phyloP scores from a whole-genome alignment of 2,888 invertebrate species.

The Anarsia innoxiella region DNA sequence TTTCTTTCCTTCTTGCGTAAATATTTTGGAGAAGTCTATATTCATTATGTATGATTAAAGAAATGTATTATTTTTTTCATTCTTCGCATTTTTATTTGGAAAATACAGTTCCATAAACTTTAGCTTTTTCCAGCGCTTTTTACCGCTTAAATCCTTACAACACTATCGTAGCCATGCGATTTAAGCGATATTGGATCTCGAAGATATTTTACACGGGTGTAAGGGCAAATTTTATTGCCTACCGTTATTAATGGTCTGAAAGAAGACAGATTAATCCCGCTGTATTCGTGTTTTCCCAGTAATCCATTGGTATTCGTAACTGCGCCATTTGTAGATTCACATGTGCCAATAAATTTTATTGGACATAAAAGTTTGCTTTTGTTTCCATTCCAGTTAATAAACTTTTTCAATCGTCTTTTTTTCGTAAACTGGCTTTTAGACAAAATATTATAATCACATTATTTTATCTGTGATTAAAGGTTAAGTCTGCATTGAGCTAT shows the following conservation, averaged over 20 bases:
- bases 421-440: too few species aligned
- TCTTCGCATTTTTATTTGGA: too few species aligned
- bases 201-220: constrained; percentile 39
- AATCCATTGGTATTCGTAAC: constrained; percentile 1
- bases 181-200: constrained; percentile 50
- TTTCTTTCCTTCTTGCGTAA: background rate
- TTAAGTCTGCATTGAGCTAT: too few species aligned
- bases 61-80: background rate
- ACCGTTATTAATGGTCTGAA: constrained; percentile 38
- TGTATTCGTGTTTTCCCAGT: constrained; percentile 8
- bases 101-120: background rate
- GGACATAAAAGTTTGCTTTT: background rate
- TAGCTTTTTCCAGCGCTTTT: background rate
- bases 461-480: too few species aligned
- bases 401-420: too few species aligned
- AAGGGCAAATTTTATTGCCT: constrained; percentile 33
- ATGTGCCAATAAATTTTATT: constrained; percentile 2
- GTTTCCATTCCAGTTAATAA: background rate
- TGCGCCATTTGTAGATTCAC: background rate
- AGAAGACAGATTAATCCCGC: constrained; percentile 18
- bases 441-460: too few species aligned
- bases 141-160: background rate
- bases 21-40: background rate
- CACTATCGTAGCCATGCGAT: too few species aligned
- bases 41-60: background rate